A percentile compares a stretch with the other conserved stretches of the same genome.
phyloP scores from a whole-genome alignment of 2,888 invertebrate species.

The Lasioglossum oenotherae region DNA sequence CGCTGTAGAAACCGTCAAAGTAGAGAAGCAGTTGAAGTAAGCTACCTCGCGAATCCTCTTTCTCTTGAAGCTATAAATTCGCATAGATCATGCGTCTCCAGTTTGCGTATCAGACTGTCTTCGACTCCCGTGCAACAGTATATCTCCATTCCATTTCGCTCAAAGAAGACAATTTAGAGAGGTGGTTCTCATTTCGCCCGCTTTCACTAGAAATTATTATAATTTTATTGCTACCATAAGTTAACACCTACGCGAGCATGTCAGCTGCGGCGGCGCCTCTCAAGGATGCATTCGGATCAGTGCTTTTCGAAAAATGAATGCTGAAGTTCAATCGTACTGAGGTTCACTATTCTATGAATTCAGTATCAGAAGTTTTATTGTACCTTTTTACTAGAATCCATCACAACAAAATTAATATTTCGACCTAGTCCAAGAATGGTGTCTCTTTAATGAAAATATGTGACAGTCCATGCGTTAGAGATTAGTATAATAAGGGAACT shows the following conservation, averaged over 20 bases:
- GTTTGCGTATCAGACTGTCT: not conserved
- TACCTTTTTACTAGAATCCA: not conserved
- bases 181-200: not conserved
- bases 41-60: not conserved
- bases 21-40: not conserved
- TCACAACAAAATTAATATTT: not conserved
- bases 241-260: not conserved
- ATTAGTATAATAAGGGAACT: not conserved
- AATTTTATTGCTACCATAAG: not conserved
- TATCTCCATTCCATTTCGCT: not conserved
- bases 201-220: slow-evolving; percentile 3
- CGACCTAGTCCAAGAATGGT: not conserved
- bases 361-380: not conserved
- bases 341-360: not conserved
- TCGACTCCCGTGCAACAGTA: not conserved
- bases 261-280: not conserved
- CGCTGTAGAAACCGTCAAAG: not conserved
- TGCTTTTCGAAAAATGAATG: not conserved
- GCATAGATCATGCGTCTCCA: not conserved
- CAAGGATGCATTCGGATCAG: not conserved
- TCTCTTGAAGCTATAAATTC: not conserved
- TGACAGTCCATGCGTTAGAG: not conserved
- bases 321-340: not conserved
- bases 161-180: not conserved
- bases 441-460: no score